Evolutionary conservation across 2,113 vertebrate species (phyloP).

Genomic region (Haliaeetus leucogaster): DNA sequence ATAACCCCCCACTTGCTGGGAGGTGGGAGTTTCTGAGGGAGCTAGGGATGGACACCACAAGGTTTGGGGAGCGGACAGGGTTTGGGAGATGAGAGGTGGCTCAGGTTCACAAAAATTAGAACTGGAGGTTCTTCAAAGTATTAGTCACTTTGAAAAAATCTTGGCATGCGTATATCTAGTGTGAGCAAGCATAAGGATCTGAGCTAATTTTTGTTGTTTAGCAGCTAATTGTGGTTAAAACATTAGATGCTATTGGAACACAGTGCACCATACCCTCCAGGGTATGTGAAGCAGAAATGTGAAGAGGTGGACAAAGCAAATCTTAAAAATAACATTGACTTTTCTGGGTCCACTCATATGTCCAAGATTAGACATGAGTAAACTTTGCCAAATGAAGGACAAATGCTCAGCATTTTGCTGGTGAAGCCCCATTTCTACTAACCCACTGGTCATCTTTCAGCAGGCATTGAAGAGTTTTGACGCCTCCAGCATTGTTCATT

Average conservation of each 20-base stretch:
- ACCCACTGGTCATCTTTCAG: neutral
- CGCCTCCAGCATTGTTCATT: neutral
- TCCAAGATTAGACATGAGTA: rapidly evolving
- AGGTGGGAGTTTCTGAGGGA: neutral
- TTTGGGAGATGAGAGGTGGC: neutral
- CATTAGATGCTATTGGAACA: neutral
- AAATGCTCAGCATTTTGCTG: neutral
- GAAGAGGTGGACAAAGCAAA: neutral
- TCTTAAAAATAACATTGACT: neutral
- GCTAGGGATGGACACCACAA: neutral
- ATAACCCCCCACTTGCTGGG: neutral
- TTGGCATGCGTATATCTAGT: rapidly evolving
- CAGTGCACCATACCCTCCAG: neutral
- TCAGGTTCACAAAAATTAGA: neutral
- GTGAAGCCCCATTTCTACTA: neutral
- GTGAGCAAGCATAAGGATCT: neutral
- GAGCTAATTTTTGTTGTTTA: neutral
- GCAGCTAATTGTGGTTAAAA: neutral
- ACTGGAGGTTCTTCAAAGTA: neutral
- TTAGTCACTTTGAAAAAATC: neutral
- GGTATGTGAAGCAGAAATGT: neutral
- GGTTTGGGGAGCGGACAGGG: neutral
- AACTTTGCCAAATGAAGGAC: neutral
- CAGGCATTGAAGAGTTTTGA: neutral
- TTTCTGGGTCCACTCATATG: neutral